Conservation (phyloP, 1,140 invertebrate species). For the Saccostrea glomerata region DNA sequence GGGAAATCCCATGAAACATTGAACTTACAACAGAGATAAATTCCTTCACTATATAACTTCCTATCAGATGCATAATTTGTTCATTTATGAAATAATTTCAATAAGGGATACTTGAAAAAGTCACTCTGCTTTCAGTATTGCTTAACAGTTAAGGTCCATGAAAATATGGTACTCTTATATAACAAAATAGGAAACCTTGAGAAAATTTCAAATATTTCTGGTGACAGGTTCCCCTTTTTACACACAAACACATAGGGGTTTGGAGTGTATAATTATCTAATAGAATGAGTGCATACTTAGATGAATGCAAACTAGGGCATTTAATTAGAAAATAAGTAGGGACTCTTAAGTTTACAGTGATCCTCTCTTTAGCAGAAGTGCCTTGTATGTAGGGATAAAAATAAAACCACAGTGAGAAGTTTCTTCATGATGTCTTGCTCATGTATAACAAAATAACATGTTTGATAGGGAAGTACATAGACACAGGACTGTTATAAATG, state of each 20-base stretch:
- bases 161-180: background rate
- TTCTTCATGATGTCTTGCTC: background rate
- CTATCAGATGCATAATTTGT: too few species aligned
- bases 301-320: slow-evolving; percentile 17
- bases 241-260: background rate
- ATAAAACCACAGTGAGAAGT: slow-evolving; percentile 11
- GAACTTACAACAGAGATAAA: too few species aligned
- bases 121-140: background rate
- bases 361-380: background rate
- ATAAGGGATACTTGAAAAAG: too few species aligned
- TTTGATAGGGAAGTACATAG: slow-evolving; percentile 21
- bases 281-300: background rate
- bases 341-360: background rate
- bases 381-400: slow-evolving; percentile 7
- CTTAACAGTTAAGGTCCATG: background rate
- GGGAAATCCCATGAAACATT: background rate
- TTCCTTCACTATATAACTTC: too few species aligned
- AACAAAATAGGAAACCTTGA: background rate
- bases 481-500: slow-evolving; percentile 8
- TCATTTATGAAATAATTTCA: too few species aligned
- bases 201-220: background rate
- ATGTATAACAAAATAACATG: background rate
- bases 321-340: slow-evolving; percentile 19
- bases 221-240: background rate
- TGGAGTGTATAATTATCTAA: background rate